Evolutionary conservation across 2,113 vertebrate species (phyloP).

Genomic region (Nothoprocta perdicaria): DNA sequence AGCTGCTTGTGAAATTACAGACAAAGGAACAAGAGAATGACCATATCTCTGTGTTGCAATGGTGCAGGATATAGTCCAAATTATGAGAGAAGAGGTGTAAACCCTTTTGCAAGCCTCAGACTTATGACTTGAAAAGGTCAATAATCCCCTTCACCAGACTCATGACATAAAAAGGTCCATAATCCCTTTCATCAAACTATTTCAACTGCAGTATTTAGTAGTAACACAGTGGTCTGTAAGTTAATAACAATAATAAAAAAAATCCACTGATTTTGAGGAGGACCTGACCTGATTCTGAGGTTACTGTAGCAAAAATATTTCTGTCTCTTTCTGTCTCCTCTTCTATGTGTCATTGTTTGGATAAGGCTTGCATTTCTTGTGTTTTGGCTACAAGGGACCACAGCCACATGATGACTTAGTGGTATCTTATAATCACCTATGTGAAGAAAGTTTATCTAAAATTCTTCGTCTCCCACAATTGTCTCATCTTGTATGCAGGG

Average conservation of each 20-base stretch:
- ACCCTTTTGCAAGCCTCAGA: rapidly evolving
- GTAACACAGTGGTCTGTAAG: background rate
- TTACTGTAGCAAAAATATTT: background rate
- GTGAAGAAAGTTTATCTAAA: background rate
- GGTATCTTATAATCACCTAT: background rate
- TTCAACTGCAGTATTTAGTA: background rate
- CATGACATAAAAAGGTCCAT: background rate
- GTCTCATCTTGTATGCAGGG: rapidly evolving
- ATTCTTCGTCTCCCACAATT: background rate
- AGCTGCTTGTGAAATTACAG: background rate
- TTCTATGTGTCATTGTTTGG: background rate
- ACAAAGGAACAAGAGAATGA: background rate
- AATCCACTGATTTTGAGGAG: background rate
- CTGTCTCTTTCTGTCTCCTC: background rate
- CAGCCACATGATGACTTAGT: rapidly evolving
- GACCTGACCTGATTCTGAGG: background rate
- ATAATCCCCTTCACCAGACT: background rate
- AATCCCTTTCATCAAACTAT: background rate
- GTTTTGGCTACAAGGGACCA: background rate
- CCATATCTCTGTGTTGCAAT: rapidly evolving
- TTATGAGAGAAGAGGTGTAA: background rate
- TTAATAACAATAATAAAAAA: background rate
- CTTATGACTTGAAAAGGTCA: background rate
- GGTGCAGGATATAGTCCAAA: background rate
- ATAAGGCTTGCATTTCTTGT: background rate